Evolutionary conservation across 2,113 vertebrate species (phyloP), one percentile per base, ranked within the genome.

Genomic region (Rhadina sibilatrix): DNA sequence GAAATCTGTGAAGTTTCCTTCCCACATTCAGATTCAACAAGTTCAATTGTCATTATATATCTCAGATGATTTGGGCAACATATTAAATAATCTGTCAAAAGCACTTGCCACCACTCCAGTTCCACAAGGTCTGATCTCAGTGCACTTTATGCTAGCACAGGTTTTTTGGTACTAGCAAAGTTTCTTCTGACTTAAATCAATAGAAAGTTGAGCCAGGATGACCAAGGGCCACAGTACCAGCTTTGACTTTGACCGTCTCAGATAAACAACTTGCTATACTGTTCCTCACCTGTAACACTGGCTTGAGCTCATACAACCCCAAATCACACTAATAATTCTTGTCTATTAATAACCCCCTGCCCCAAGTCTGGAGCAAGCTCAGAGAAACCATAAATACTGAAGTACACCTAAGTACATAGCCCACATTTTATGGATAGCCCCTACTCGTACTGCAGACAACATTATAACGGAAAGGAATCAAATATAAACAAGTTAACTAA

Each of bases 1-100:
- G 40, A 97, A 96, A 94, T 76, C 75, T 89, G 83, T 91, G 57
- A 77, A 44, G 3, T 57, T 71, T 85, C 25, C 66, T 91, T 93
- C 91, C 87, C 46, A 22, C 20, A 11, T 89, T 14, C 71, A 96
- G 57, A 90, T 89, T 90, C 80, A 85, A 40, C 57, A 27, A 72
- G 59, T 71, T 94, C 49, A 92, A 21, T 80, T 94, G 54, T 80
- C 86, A 25, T 3, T 66, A 54, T 31, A 16, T 42, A 59, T 65
- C 35, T 80, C 70, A 61, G 69, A 78, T 66, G 42, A 90, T 95
- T 33, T 42, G 50, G 54, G 46, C 44, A 94, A 84, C 40, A 17
- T 84, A 27, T 27, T 91, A 83, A 91, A 52, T 50, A 89, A 70
- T 30, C 56, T 92, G 33, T 37, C 49, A 90, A 70, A 76, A 91